Conservation (phyloP, 1,140 invertebrate genomes). For the Conus ventricosus region DNA sequence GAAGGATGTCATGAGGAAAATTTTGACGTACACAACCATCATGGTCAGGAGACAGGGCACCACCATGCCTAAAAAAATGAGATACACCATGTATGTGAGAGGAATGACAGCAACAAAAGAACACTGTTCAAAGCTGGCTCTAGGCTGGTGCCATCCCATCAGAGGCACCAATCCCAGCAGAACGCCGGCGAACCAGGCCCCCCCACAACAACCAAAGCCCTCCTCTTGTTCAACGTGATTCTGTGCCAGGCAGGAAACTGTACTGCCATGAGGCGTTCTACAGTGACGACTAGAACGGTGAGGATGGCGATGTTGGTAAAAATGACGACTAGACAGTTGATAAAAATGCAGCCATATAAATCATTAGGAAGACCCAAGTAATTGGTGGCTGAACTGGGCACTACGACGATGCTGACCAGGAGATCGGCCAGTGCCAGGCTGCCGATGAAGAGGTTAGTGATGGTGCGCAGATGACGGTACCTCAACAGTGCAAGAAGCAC, state of each 20-base stretch:
- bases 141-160: slow-evolving; percentile 66
- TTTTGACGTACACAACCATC: slow-evolving; percentile 67
- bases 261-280: slow-evolving; percentile 69
- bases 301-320: slow-evolving; percentile 71
- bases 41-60: slow-evolving; percentile 65
- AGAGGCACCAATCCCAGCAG: slow-evolving; percentile 68
- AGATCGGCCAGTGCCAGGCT: slow-evolving; percentile 76
- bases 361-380: slow-evolving; percentile 59
- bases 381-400: slow-evolving; percentile 65
- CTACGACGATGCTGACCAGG: slow-evolving; percentile 71
- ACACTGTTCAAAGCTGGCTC: slow-evolving; percentile 50
- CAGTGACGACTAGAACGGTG: slow-evolving; percentile 65
- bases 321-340: slow-evolving; percentile 67
- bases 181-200: slow-evolving; percentile 63
- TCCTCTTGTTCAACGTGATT: slow-evolving; percentile 48
- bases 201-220: slow-evolving; percentile 49
- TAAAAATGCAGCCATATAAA: slow-evolving; percentile 67
- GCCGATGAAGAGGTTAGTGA: slow-evolving; percentile 76
- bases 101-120: slow-evolving; percentile 66
- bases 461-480: slow-evolving; percentile 68
- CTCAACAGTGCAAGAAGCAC: not conserved
- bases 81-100: slow-evolving; percentile 71
- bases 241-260: slow-evolving; percentile 67
- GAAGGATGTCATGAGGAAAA: slow-evolving; percentile 61
- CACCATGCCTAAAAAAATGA: slow-evolving; percentile 70